phyloP scores from a whole-genome alignment of 2,797 vertebrate species.

The Myotis vivesi region DNA sequence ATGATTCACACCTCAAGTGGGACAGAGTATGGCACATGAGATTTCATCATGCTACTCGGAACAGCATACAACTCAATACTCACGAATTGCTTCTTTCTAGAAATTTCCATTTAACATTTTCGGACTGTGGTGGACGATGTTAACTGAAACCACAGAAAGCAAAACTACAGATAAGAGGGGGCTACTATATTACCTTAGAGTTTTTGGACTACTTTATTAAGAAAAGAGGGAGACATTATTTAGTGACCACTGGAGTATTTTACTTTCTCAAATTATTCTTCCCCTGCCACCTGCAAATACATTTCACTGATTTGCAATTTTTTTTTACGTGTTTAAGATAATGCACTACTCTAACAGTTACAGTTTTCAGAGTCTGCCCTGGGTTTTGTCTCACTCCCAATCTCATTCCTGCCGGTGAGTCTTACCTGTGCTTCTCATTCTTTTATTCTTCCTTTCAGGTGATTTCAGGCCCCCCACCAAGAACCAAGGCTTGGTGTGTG shows the following conservation, averaged over 20 bases:
- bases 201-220: not conserved
- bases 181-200: not conserved
- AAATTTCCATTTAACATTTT: not conserved
- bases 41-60: not conserved
- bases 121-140: not conserved
- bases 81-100: not conserved
- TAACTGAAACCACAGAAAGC: not conserved
- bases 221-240: conserved; percentile 13
- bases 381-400: not conserved
- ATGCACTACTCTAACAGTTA: not conserved
- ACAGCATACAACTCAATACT: not conserved
- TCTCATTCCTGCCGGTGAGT: not conserved
- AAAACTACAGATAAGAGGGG: not conserved
- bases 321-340: not conserved
- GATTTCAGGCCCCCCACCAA: not conserved
- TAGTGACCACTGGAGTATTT: not conserved
- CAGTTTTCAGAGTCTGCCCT: not conserved
- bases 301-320: not conserved
- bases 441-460: not conserved
- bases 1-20: not conserved
- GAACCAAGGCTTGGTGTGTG: not conserved
- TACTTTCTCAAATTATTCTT: not conserved
- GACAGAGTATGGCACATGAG: not conserved
- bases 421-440: not conserved
- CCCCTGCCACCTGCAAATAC: not conserved